These are phyloP conservation scores for Psilopogon haemacephalus DNA, from an alignment of 2,113 vertebrate genomes.

Conservation along the genomic window DNA sequence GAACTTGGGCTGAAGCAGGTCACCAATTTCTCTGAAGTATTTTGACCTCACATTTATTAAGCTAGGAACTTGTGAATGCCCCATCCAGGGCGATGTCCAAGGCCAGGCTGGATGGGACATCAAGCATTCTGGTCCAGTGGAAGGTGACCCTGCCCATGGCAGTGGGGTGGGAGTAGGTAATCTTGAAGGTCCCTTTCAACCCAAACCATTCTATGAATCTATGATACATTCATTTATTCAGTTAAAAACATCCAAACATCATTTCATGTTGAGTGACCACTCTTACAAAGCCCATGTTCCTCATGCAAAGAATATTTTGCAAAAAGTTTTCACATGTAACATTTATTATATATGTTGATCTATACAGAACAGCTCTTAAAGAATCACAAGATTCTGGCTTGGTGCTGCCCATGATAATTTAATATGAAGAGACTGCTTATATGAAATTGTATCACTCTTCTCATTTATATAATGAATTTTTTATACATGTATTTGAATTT, in stretches of 20 bases:
- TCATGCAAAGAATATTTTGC: neutral
- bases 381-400: neutral
- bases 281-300: neutral
- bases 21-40: neutral
- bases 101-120: too few relatives aligned
- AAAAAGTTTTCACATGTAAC: neutral
- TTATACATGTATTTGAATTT: neutral
- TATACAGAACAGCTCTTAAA: neutral
- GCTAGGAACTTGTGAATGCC: neutral
- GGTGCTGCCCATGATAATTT: neutral
- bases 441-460: neutral
- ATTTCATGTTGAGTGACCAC: neutral
- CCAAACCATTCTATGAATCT: too few relatives aligned
- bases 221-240: neutral
- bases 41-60: neutral
- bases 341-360: neutral
- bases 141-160: too few relatives aligned
- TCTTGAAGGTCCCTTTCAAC: too few relatives aligned
- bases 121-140: too few relatives aligned
- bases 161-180: too few relatives aligned
- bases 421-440: neutral
- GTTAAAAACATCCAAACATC: neutral
- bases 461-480: rapidly evolving
- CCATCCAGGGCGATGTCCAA: too few relatives aligned
- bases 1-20: neutral